Evolutionary conservation across 1,140 invertebrate species (phyloP).

Genomic region (Sinonovacula constricta): DNA sequence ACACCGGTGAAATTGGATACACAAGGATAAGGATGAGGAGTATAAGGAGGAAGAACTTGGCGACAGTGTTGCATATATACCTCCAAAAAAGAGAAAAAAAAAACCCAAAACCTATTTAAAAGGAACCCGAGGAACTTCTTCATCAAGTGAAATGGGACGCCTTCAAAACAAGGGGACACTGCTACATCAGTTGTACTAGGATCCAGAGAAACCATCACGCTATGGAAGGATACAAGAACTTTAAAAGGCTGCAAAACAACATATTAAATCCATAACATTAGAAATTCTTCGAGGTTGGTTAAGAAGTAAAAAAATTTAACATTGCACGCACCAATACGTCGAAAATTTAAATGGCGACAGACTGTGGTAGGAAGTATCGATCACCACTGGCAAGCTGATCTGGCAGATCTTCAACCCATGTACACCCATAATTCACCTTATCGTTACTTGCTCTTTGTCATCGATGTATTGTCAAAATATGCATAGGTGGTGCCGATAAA

Average conservation of each 20-base stretch:
- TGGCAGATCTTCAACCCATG: not conserved
- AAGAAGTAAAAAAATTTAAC: not conserved
- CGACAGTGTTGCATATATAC: not conserved
- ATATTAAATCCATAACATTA: not conserved
- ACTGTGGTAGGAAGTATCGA: slow-evolving; percentile 11
- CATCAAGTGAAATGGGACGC: not conserved
- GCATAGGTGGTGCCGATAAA: not conserved
- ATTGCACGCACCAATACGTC: not conserved
- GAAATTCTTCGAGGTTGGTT: not conserved
- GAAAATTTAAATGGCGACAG: too few relatives aligned
- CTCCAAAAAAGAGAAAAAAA: not conserved
- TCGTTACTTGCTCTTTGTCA: slow-evolving; percentile 11
- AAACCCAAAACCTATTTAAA: too few relatives aligned
- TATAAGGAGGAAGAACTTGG: not conserved
- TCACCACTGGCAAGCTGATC: slow-evolving; percentile 24
- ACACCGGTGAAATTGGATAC: too few relatives aligned
- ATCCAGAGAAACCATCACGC: not conserved
- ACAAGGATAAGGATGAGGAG: slow-evolving; percentile 1
- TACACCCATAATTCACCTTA: not conserved
- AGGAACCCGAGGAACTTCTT: not conserved
- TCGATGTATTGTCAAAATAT: not conserved
- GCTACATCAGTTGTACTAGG: not conserved
- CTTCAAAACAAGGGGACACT: not conserved
- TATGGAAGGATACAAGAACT: not conserved
- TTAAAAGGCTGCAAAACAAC: not conserved